Evolutionary conservation across 2,888 invertebrate genomes (phyloP).

Genomic region (Oithona nana): DNA sequence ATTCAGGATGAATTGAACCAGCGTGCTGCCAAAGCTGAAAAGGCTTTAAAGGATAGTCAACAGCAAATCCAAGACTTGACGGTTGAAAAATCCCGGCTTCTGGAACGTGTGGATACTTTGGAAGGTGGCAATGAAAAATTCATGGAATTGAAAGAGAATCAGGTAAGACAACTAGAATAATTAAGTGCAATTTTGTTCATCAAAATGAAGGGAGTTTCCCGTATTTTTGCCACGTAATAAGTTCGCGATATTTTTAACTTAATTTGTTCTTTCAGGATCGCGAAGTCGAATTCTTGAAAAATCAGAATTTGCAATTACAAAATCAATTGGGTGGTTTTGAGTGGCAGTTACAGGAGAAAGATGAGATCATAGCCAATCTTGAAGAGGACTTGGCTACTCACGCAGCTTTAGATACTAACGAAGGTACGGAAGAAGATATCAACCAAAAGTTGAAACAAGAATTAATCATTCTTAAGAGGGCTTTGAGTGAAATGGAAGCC

Average conservation of each 20-base stretch:
- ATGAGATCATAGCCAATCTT: background rate
- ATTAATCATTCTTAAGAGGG: background rate
- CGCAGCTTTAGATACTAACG: too few relatives aligned
- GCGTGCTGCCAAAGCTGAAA: background rate
- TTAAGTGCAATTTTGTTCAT: too few relatives aligned
- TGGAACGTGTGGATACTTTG: constrained; percentile 50
- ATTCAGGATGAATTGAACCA: background rate
- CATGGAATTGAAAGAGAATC: constrained; percentile 56
- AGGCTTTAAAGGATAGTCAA: background rate
- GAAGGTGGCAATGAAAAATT: constrained; percentile 53
- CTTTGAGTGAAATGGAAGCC: background rate
- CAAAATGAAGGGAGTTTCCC: too few relatives aligned
- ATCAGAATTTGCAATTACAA: constrained; percentile 30
- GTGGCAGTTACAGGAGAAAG: background rate
- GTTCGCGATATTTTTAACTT: too few relatives aligned
- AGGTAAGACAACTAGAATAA: constrained; percentile 52
- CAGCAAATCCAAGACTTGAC: constrained; percentile 36
- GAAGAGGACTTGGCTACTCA: too few relatives aligned
- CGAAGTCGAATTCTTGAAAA: constrained; percentile 30
- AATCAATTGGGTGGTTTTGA: constrained; percentile 37
- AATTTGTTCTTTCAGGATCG: too few relatives aligned
- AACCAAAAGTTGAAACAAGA: background rate
- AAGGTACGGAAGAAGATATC: background rate
- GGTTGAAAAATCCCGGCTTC: constrained; percentile 44
- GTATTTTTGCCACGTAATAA: too few relatives aligned